Base-by-base conservation (phyloP, 92 coral and sea anemone genomes). In the Heliopora coerulea region DNA sequence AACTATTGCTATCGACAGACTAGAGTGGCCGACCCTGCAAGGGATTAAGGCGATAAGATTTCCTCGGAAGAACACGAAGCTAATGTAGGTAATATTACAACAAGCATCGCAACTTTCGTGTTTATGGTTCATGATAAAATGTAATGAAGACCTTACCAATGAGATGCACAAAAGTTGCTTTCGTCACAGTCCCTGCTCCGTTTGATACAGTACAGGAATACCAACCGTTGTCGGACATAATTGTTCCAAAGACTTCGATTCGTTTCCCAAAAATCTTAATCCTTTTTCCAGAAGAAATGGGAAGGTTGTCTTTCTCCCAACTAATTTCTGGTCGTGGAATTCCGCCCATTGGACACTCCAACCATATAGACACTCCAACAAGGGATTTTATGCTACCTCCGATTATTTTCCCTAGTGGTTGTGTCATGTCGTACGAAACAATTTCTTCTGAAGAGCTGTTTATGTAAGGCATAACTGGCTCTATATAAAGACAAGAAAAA, bases 301-400 rank as follows among this genome's bases (percentile, higher is more conserved):
- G 35, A 18, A 49, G 63, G 30, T 82, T 74, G 18, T 86, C 87
- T 50, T 81, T 80, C 28, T 78, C 83, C 99, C 99, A 95, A 5
- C 63, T 74, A 49, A 90, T 78, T n/a, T 34, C 78, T 37, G 99
- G 99, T 10, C 68, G 35, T n/a, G 99, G 99, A 48, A 90, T 39
- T 0, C 99, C 99, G 19, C 74, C 78, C 63, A 82, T 88, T 29
- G 89, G 88, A 58, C 99, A 95, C 35, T 80, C 80, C 48, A 95
- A 87, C 21, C 85, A 84, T 52, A 95, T 66, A 59, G 85, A 84
- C 39, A 90, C 75, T 28, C 87, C 82, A 15, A 85, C 86, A 8
- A 95, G 83, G 12, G 85, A 76, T 56, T 83, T 73, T 12, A 95
- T 70, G 21, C 78, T 56, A 64, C 85, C 89, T 0, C 99, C 99